Base-by-base conservation (phyloP, 2,113 vertebrate species). In the Mobula birostris region DNA sequence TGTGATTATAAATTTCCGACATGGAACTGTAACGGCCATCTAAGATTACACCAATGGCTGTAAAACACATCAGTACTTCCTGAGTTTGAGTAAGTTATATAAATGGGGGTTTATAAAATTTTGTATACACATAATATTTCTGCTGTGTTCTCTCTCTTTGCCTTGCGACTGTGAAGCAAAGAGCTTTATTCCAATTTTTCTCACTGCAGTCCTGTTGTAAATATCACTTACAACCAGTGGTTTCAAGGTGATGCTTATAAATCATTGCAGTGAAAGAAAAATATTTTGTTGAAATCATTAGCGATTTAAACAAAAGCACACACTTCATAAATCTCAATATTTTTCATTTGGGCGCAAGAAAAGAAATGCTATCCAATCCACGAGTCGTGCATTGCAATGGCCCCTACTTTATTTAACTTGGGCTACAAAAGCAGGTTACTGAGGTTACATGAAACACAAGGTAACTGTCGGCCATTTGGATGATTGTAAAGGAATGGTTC, bases 221-320 rank as follows among this genome's bases (percentile, higher is more conserved):
- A 7, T 24, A 48, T 83, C 40, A 19, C 79, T 48, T 82, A 6
- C 79, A 82, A 82, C 79, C 36, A 82, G 5, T 48, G 79, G 36
- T 82, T 40, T 82, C 15, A 82, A 82, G 40, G 3, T 40, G 79
- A 32, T 82, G 79, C 79, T 82, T 17, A 82, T 40, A 48, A 82
- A 48, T 82, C 4, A 40, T 40, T 82, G 79, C 79, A 40, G 79
- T 14, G 17, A 48, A 21, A 40, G 36, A 40, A 82, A 36, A 82
- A 40, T 82, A 82, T 82, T 82, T 82, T 82, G 79, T 19, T 82
- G 79, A 82, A 82, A 82, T 82, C 79, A 82, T 82, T 82, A 82
- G 32, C 24, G 19, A 82, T 48, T 82, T 48, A 82, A 82, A 48
- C 79, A n/a, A 48, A 48, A 40, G 15, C 17, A 27, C 9, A 7